Conservation (phyloP, 1,140 invertebrate species). For the Hycleus cichorii region DNA sequence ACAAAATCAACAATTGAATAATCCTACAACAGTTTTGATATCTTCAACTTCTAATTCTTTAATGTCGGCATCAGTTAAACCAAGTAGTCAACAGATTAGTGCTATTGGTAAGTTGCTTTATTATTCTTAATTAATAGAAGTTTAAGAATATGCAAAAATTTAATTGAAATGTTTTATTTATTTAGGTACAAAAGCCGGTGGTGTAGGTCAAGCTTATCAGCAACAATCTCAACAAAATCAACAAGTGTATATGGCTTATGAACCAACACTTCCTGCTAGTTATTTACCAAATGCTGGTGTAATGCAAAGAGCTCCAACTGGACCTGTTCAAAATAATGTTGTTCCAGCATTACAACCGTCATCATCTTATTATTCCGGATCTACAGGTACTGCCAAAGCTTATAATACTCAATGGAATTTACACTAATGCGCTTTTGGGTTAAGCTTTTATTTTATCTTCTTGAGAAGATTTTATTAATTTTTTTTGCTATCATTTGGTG, state of each 20-base stretch:
- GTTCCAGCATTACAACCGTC: constrained; percentile 37
- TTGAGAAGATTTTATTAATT: neutral
- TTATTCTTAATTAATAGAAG: neutral
- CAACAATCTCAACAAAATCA: constrained; percentile 40
- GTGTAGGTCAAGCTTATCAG: constrained; percentile 39
- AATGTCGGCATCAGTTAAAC: constrained; percentile 84
- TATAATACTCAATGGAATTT: constrained; percentile 29
- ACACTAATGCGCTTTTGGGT: constrained; percentile 27
- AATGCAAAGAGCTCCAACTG: constrained; percentile 37
- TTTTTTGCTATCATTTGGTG: constrained; percentile 2
- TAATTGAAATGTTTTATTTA: constrained; percentile 1
- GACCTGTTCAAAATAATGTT: constrained; percentile 37
- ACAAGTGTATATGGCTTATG: constrained; percentile 38
- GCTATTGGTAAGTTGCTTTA: constrained; percentile 55
- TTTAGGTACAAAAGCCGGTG: constrained; percentile 39
- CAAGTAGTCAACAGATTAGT: constrained; percentile 72
- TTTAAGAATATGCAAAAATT: neutral
- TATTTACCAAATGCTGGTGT: constrained; percentile 38
- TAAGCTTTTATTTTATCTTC: constrained; percentile 10
- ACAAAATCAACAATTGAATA: constrained; percentile 70
- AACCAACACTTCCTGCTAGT: constrained; percentile 36
- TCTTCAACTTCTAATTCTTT: constrained; percentile 80
- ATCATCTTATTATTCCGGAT: constrained; percentile 40
- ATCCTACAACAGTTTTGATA: constrained; percentile 81
- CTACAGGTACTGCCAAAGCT: constrained; percentile 35